These are phyloP conservation scores for Euthynnus affinis DNA, from an alignment of 2,797 vertebrate species.

Conservation along the genomic window DNA sequence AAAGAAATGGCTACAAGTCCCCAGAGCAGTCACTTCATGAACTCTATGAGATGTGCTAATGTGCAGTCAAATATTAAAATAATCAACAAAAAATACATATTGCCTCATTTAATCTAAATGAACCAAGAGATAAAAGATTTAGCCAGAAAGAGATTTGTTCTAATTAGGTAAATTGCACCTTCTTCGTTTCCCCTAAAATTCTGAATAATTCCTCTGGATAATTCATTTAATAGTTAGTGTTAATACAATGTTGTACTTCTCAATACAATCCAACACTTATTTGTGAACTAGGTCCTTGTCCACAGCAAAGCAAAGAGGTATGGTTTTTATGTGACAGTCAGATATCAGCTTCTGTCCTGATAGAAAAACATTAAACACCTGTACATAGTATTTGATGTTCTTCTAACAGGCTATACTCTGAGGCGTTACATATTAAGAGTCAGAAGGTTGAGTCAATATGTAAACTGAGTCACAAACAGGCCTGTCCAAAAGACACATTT, in stretches of 20 bases:
- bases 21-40: slow-evolving; percentile 3
- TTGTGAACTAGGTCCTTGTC: neutral
- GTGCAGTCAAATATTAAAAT: slow-evolving; percentile 28
- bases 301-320: neutral
- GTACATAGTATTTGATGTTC: neutral
- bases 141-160: slow-evolving; percentile 17
- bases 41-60: slow-evolving; percentile 25
- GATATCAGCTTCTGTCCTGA: neutral
- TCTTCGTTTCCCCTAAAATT: neutral
- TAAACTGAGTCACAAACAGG: slow-evolving; percentile 21
- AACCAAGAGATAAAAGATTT: slow-evolving; percentile 2
- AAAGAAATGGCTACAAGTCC: slow-evolving; percentile 12
- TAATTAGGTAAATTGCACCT: neutral
- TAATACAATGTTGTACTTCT: neutral
- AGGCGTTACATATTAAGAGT: neutral
- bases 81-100: slow-evolving; percentile 24
- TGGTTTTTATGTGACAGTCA: neutral
- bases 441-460: slow-evolving; percentile 1
- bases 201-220: neutral
- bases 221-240: slow-evolving; percentile 1
- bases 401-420: slow-evolving; percentile 1
- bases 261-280: neutral
- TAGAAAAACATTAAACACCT: neutral
- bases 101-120: neutral
- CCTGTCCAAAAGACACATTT: neutral